Conservation (phyloP, 2,113 vertebrate genomes). For the Paratilapia polleni region DNA sequence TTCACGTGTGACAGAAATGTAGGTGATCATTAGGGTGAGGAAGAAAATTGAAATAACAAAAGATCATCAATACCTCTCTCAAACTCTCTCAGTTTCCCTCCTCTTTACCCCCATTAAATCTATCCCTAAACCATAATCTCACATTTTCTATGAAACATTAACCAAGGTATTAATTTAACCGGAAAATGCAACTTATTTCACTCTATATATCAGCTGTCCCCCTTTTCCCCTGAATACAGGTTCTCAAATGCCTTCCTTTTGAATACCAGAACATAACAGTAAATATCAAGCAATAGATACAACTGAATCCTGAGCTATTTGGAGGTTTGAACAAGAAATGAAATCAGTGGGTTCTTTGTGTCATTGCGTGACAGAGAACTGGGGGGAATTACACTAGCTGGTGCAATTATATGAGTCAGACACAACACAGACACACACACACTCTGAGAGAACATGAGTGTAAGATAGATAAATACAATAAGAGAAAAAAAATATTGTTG, state of each 20-base stretch:
- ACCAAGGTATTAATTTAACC: not conserved
- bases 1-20: conserved; percentile 53
- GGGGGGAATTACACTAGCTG: conserved; percentile 41
- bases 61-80: not conserved
- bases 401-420: conserved; percentile 57
- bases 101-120: not conserved
- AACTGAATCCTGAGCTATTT: conserved; percentile 12
- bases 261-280: not conserved
- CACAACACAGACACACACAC: conserved; percentile 11
- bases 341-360: conserved; percentile 59
- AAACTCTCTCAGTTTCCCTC: not conserved
- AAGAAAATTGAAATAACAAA: conserved; percentile 1
- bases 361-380: conserved; percentile 39
- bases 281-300: not conserved
- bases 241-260: not conserved
- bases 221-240: not conserved
- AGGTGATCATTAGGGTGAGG: not conserved
- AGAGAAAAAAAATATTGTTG: not conserved
- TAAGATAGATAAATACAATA: not conserved
- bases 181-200: not conserved
- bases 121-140: not conserved
- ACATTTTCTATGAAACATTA: not conserved
- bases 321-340: conserved; percentile 28
- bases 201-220: not conserved
- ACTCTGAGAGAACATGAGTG: not conserved